Conservation (phyloP, 2,113 vertebrate genomes). For the Psittacus erithacus region DNA sequence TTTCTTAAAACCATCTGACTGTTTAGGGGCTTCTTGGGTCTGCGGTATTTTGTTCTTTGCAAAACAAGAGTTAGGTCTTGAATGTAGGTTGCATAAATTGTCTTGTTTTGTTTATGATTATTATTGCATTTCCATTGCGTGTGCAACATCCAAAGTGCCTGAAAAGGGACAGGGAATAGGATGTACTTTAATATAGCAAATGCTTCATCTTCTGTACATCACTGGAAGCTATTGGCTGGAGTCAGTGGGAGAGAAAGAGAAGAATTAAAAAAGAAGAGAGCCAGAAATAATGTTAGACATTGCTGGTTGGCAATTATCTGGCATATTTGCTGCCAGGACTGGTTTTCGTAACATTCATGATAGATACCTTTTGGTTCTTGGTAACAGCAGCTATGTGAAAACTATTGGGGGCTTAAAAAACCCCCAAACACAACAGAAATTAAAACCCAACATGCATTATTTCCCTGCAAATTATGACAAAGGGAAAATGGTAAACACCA, state of each 20-base stretch:
- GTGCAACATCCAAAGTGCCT: constrained; percentile 33
- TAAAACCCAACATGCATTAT: neutral
- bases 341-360: neutral
- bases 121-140: constrained; percentile 18
- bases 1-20: constrained; percentile 35
- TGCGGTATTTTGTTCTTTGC: neutral
- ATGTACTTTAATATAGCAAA: constrained; percentile 52
- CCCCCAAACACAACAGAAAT: neutral
- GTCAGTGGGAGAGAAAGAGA: neutral
- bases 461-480: neutral
- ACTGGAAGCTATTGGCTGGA: constrained; percentile 21
- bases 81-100: neutral
- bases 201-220: constrained; percentile 44
- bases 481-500: constrained; percentile 4
- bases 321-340: neutral
- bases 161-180: constrained; percentile 2
- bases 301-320: neutral
- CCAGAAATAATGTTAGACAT: neutral
- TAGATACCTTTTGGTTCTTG: constrained; percentile 45
- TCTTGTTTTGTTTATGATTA: constrained; percentile 9
- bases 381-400: constrained; percentile 36
- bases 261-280: neutral
- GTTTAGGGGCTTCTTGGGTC: neutral
- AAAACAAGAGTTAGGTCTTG: neutral
- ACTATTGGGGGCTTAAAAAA: neutral